Percentiles rank a stretch among this genome's conserved stretches.
Evolutionary conservation across 2,113 vertebrate species (phyloP).

Genomic region (Arothron firmamentum): DNA sequence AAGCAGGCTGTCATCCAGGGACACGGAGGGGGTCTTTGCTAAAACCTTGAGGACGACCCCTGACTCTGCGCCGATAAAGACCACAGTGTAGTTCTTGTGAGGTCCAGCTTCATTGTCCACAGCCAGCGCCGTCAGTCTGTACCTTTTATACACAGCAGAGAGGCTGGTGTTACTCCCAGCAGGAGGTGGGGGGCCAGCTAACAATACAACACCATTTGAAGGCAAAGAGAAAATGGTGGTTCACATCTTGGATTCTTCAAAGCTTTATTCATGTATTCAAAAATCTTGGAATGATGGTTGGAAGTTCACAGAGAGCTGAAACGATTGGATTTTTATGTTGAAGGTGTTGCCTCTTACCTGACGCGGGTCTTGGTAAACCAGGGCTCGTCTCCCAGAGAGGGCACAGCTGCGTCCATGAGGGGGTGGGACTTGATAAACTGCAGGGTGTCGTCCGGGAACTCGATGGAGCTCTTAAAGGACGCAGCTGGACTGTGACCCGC

Average conservation of each 20-base stretch:
- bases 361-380: slow-evolving; percentile 99
- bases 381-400: slow-evolving; percentile 88
- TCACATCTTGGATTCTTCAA: no score
- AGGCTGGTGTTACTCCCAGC: slow-evolving; percentile 25
- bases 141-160: slow-evolving; percentile 72
- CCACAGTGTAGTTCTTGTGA: slow-evolving; percentile 91
- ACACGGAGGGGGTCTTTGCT: slow-evolving; percentile 85
- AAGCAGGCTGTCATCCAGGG: slow-evolving; percentile 89
- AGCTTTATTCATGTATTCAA: no score
- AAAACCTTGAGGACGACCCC: slow-evolving; percentile 94
- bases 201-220: not conserved
- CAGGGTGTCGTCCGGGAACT: slow-evolving; percentile 95
- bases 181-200: not conserved
- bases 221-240: not conserved
- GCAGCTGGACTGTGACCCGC: slow-evolving; percentile 88
- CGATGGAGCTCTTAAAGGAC: slow-evolving; percentile 89
- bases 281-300: no score
- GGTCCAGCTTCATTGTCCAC: slow-evolving; percentile 91
- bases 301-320: no score
- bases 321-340: not conserved
- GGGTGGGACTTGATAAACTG: slow-evolving; percentile 98
- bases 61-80: slow-evolving; percentile 94
- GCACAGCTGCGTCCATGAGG: slow-evolving; percentile 92
- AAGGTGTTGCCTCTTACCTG: slow-evolving; percentile 74
- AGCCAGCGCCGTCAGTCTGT: slow-evolving; percentile 87